Conservation (phyloP, 2,888 invertebrate species). For the Oligia fasciuncula region DNA sequence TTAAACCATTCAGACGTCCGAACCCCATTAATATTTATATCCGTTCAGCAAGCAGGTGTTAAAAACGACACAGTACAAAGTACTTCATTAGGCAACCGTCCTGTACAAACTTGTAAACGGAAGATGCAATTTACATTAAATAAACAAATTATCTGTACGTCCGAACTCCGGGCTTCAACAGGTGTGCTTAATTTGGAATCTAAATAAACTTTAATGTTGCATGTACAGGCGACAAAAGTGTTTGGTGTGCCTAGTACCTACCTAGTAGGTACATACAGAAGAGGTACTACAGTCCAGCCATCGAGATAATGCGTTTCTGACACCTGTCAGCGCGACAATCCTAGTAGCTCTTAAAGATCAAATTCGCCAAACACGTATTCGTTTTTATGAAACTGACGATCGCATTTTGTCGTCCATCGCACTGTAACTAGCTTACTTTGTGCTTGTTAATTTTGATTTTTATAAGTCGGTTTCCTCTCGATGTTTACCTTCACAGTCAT, state of each 20-base stretch:
- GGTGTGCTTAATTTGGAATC: constrained; percentile 86
- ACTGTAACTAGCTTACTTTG: not conserved
- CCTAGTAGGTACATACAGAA: not conserved
- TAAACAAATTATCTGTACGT: constrained; percentile 82
- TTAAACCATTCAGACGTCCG: constrained; percentile 41
- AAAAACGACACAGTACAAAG: constrained; percentile 62
- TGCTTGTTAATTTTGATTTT: not conserved
- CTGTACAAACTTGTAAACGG: constrained; percentile 73
- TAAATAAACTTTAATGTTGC: constrained; percentile 80
- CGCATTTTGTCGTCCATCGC: not conserved
- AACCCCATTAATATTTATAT: constrained; percentile 59
- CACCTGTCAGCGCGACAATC: no score
- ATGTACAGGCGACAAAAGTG: constrained; percentile 18
- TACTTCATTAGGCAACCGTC: constrained; percentile 74
- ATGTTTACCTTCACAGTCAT: not conserved
- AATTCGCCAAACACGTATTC: no score
- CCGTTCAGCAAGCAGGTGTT: constrained; percentile 56
- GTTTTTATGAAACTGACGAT: not conserved
- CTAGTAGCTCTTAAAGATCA: no score
- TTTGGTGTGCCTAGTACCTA: not conserved
- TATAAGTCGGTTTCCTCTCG: not conserved
- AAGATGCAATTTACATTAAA: constrained; percentile 81
- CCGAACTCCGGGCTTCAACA: constrained; percentile 77
- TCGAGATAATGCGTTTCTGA: no score
- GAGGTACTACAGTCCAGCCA: no score